These are phyloP conservation scores for Darevskia nairensis DNA, from an alignment of 2,797 vertebrate species.

Conservation along the genomic window DNA sequence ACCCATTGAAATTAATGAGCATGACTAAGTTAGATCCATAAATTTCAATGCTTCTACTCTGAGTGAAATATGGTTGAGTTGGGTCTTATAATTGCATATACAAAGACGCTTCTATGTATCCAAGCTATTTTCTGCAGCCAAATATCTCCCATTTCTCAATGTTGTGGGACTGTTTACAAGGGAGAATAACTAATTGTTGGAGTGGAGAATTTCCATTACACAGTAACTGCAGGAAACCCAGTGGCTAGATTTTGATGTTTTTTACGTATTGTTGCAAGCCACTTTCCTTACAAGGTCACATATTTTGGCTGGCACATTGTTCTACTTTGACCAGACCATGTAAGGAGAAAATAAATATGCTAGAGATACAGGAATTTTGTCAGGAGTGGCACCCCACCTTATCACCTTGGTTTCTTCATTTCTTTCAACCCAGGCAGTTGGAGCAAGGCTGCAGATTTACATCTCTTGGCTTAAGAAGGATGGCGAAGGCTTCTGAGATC, in stretches of 20 bases:
- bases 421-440: background rate
- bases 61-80: background rate
- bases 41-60: too few species aligned
- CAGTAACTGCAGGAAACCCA: slow-evolving; percentile 16
- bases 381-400: background rate
- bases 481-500: background rate
- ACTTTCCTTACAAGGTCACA: slow-evolving; percentile 30
- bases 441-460: background rate
- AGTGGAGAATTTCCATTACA: slow-evolving; percentile 37
- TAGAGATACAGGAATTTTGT: background rate
- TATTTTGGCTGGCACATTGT: background rate
- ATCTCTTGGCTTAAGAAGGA: background rate
- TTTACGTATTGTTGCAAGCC: background rate
- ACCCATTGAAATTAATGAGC: too few species aligned
- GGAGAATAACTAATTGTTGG: slow-evolving; percentile 28
- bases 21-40: too few species aligned
- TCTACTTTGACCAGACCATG: background rate
- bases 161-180: slow-evolving; percentile 23
- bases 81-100: background rate
- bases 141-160: slow-evolving; percentile 32
- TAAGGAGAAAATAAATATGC: slow-evolving; percentile 34
- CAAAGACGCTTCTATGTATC: slow-evolving; percentile 9
- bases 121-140: slow-evolving; percentile 28
- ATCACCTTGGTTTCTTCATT: background rate
- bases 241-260: slow-evolving; percentile 4